These are phyloP conservation scores for Pachyseris speciosa DNA, from an alignment of 64 coral and sea anemone species.

Conservation along the genomic window DNA sequence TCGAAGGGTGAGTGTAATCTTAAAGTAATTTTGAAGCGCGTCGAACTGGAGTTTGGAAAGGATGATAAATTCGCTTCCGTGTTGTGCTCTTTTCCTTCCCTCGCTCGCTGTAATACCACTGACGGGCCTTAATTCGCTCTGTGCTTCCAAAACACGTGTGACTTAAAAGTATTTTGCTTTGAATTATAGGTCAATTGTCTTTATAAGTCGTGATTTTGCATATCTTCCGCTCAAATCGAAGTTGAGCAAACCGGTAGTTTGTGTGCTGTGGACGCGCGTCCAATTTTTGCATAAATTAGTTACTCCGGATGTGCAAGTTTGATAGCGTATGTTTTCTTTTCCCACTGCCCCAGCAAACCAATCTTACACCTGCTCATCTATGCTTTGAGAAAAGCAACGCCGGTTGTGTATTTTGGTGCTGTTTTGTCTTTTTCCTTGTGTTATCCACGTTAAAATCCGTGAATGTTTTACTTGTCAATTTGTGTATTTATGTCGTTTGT, in stretches of 20 bases:
- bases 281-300: slow-evolving; percentile 45
- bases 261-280: background rate
- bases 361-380: background rate
- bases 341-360: background rate
- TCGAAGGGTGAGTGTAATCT: background rate
- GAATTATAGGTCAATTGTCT: background rate
- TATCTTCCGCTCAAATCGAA: background rate
- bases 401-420: background rate
- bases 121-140: background rate
- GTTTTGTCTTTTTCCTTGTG: background rate
- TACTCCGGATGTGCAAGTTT: slow-evolving; percentile 44
- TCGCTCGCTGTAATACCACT: background rate
- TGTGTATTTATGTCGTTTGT: slow-evolving; percentile 11
- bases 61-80: slow-evolving; percentile 14
- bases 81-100: slow-evolving; percentile 13
- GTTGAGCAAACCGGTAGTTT: slow-evolving; percentile 31
- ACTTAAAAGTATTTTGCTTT: background rate
- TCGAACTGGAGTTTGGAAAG: background rate
- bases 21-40: background rate
- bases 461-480: background rate
- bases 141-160: background rate
- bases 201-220: background rate
- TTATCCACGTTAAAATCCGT: background rate
- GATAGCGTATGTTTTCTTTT: slow-evolving; percentile 16
- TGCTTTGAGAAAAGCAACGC: background rate